Conservation (phyloP, 2,888 invertebrate species). For the Eubasilissa splendida region DNA sequence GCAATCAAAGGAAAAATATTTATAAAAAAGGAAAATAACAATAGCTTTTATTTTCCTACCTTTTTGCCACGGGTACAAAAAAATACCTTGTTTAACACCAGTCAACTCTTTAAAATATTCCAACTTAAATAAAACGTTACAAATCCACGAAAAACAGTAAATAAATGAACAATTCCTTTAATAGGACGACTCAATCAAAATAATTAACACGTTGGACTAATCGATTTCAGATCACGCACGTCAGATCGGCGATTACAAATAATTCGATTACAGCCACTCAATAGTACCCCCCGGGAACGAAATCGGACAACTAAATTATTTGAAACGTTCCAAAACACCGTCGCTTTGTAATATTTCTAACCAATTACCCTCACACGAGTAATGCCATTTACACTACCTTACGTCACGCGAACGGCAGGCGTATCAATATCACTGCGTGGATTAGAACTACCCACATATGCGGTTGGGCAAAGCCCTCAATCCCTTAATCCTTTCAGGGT, state of each 20-base stretch:
- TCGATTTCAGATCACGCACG: conserved; percentile 30
- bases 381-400: conserved; percentile 45
- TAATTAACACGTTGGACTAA: conserved; percentile 26
- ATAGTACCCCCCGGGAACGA: conserved; percentile 4
- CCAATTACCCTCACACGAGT: conserved; percentile 53
- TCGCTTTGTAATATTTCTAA: conserved; percentile 45
- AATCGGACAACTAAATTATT: conserved; percentile 21
- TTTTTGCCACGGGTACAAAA: too few relatives aligned
- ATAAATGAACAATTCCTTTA: conserved; percentile 1
- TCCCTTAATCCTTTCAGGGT: conserved; percentile 42
- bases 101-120: too few relatives aligned
- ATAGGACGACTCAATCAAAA: conserved; percentile 26
- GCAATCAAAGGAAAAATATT: too few relatives aligned
- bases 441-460: conserved; percentile 39
- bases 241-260: conserved; percentile 28
- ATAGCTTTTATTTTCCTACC: too few relatives aligned
- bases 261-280: conserved; percentile 26
- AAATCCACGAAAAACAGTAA: too few relatives aligned
- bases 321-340: conserved; percentile 26
- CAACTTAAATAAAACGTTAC: too few relatives aligned
- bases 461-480: conserved; percentile 37
- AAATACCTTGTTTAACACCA: too few relatives aligned
- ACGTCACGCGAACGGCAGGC: conserved; percentile 46
- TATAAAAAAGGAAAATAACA: too few relatives aligned
- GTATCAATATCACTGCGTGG: conserved; percentile 52